A percentile compares a stretch with the other conserved stretches of the same genome.
phyloP scores from a whole-genome alignment of 1,140 invertebrate species.

The Frieseomelitta varia region DNA sequence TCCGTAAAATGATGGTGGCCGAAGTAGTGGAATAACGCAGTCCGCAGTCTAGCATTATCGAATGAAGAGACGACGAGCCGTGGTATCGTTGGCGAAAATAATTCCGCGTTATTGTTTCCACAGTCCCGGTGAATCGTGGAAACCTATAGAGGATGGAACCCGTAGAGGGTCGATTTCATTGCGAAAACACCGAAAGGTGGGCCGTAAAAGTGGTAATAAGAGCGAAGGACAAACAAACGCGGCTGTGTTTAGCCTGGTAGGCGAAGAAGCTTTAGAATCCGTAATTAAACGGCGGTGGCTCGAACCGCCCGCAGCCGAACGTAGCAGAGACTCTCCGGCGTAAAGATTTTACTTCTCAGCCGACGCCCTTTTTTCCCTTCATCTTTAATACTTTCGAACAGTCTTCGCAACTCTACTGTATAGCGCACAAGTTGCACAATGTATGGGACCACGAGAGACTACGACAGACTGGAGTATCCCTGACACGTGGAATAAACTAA shows the following conservation, averaged over 20 bases:
- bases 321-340: conserved; percentile 45
- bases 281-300: conserved; percentile 71
- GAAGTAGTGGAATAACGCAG: background rate
- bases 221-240: conserved; percentile 55
- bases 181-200: conserved; percentile 43
- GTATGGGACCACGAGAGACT: conserved; percentile 1
- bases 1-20: background rate
- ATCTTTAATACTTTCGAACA: conserved; percentile 20
- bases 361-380: conserved; percentile 25
- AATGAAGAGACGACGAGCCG: background rate
- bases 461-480: background rate
- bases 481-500: background rate
- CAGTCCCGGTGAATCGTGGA: conserved; percentile 2
- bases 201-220: conserved; percentile 70
- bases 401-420: background rate
- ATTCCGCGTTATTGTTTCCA: conserved; percentile 39
- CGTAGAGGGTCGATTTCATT: conserved; percentile 30
- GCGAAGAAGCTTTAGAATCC: conserved; percentile 68
- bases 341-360: conserved; percentile 65
- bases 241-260: conserved; percentile 43
- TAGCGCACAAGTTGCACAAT: conserved; percentile 31
- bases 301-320: conserved; percentile 38
- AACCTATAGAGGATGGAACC: too few species aligned
- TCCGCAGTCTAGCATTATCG: background rate
- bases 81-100: conserved; percentile 29